Evolutionary conservation across 1,140 invertebrate genomes (phyloP).

Genomic region (Neuroterus valhalla): DNA sequence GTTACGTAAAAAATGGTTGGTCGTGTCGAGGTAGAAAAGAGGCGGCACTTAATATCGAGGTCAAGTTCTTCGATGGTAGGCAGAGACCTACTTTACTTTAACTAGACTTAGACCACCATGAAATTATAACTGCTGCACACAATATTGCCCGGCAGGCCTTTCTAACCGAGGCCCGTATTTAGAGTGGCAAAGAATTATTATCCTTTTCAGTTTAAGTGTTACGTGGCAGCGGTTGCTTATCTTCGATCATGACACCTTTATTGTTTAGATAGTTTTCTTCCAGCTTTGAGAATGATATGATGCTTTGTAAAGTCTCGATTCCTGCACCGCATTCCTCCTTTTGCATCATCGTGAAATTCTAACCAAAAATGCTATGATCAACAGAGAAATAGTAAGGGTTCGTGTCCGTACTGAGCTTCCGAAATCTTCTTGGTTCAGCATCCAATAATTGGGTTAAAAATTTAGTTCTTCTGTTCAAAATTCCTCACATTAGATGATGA

Average conservation of each 20-base stretch:
- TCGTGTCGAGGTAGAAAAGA: constrained; percentile 20
- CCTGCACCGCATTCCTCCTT: no score
- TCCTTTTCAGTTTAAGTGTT: constrained; percentile 22
- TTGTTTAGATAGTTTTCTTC: background rate
- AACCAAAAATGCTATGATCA: no score
- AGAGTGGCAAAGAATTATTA: constrained; percentile 25
- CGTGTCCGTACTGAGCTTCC: no score
- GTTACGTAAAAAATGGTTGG: constrained; percentile 27
- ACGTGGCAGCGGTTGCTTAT: constrained; percentile 13
- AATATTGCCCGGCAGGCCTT: constrained; percentile 22
- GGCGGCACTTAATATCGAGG: constrained; percentile 22
- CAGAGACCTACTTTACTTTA: constrained; percentile 31
- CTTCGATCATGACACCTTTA: constrained; percentile 29
- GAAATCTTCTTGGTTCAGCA: no score
- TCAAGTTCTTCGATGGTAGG: constrained; percentile 27
- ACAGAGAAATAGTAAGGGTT: no score
- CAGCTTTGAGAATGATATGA: background rate
- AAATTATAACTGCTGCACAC: constrained; percentile 14
- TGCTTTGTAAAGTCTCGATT: no score
- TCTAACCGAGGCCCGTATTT: constrained; percentile 24
- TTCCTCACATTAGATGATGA: no score
- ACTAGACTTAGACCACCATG: constrained; percentile 27
- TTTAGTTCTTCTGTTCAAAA: no score
- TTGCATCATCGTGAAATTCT: no score
- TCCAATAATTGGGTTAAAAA: no score